Base-by-base conservation (phyloP, 2,113 vertebrate genomes). In the Microcebus tavaratra region DNA sequence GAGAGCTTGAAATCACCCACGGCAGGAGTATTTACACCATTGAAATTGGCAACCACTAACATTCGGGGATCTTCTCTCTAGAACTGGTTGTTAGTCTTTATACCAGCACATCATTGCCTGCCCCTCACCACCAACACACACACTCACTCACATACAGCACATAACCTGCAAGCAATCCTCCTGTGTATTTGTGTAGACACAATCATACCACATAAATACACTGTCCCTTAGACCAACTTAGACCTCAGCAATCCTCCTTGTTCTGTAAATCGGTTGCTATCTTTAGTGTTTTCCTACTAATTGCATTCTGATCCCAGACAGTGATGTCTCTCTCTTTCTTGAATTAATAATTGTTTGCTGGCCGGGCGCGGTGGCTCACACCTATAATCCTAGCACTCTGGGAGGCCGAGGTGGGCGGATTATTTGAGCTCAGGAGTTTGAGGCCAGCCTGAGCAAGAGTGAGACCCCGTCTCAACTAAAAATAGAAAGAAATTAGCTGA, bases 331-430 rank as follows among this genome's bases (percentile, higher is more conserved):
- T 68, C n/a, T 79, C 14, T 88, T 45, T 79, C 90, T 81, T 55
- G 55, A 96, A 88, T 94, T 84, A 88, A 85, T 68, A 83, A 25
- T 88, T 95, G 79, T 94, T 93, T 82, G 94, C 36, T 29, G 13
- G 45, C 45, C 45, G 8, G 45, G 45, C 45, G 8, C 8, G 45
- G 45, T 45, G 45, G 45, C 45, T 45, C 45, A 45, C 45, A 45
- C 45, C 45, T 45, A 45, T 8, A 45, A 45, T 45, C 8, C 45
- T 45, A 45, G 45, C 45, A 45, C 45, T 45, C 45, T 45, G 45
- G 45, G 45, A 45, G 45, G 45, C 45, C 0, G 45, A 45, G 8
- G 45, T 6, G 45, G 45, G 45, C 6, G 45, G 8, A 45, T 45
- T 8, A 6, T 45, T 45, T 45, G 8, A 45, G 45, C 45, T 45